Evolutionary conservation across 2,113 vertebrate species (phyloP).

Genomic region (Petrocephalus microphthalmus): DNA sequence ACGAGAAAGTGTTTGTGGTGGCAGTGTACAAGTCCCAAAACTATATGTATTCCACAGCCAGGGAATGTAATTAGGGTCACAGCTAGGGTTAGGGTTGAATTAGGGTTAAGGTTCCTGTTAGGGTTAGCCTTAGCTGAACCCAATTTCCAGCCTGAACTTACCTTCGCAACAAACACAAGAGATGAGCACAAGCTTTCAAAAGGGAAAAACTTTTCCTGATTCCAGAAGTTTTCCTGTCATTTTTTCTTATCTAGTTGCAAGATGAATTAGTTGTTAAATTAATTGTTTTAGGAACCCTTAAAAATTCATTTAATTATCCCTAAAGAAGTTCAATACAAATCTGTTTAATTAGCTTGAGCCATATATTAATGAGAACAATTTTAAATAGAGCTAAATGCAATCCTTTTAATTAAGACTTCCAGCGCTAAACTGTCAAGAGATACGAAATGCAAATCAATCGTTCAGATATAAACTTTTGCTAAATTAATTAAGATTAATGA

Average conservation of each 20-base stretch:
- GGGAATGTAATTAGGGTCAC: not conserved
- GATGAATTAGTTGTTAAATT: not conserved
- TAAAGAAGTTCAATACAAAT: constrained; percentile 2
- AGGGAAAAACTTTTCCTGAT: not conserved
- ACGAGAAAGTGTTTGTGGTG: no score
- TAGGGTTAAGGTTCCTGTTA: not conserved
- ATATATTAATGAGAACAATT: constrained; percentile 1
- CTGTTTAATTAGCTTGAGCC: not conserved
- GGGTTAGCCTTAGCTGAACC: not conserved
- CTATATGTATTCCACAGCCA: not conserved
- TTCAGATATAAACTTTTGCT: not conserved
- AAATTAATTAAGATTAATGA: not conserved
- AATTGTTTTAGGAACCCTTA: not conserved
- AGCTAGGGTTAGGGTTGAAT: not conserved
- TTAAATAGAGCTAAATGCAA: constrained; percentile 3
- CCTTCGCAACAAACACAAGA: not conserved
- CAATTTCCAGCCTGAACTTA: not conserved
- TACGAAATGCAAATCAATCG: not conserved
- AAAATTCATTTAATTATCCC: not conserved
- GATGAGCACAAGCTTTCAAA: not conserved
- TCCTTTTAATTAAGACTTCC: constrained; percentile 2
- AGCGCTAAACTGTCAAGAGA: not conserved
- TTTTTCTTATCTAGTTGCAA: not conserved
- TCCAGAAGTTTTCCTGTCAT: not conserved
- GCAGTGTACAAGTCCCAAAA: no score